These are phyloP conservation scores for Acropora yongei DNA, from an alignment of 64 coral and sea anemone genomes.

Conservation along the genomic window DNA sequence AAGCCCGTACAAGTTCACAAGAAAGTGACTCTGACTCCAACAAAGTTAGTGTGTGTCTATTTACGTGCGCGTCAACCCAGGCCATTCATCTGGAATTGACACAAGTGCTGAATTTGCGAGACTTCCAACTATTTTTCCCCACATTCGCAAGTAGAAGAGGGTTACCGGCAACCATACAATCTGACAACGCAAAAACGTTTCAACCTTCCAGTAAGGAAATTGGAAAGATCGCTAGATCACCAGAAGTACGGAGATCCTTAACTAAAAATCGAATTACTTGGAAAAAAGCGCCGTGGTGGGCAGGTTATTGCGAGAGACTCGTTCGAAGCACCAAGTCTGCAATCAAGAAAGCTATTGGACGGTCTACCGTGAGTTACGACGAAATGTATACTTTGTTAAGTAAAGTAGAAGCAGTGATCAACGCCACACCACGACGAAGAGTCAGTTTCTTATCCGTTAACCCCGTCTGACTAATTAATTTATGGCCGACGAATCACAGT, in stretches of 20 bases:
- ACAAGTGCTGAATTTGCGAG: neutral
- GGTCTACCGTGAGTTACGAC: neutral
- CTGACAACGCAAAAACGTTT: no score
- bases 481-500: no score
- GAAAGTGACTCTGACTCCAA: no score
- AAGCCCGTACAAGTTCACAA: no score
- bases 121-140: neutral
- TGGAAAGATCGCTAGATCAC: no score
- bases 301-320: conserved; percentile 37
- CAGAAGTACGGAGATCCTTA: no score
- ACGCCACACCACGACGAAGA: conserved; percentile 13
- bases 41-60: no score
- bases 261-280: conserved; percentile 11
- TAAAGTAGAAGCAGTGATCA: conserved; percentile 38
- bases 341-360: conserved; percentile 37
- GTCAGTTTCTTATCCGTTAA: neutral
- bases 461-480: neutral
- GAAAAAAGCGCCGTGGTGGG: conserved; percentile 50
- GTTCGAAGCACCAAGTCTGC: conserved; percentile 25
- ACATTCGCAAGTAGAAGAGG: neutral
- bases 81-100: neutral
- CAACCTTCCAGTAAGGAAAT: no score
- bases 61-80: no score
- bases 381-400: neutral
- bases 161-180: neutral